A percentile compares a stretch with the other conserved stretches of the same genome.
Conservation (phyloP, 2,797 vertebrate species). For the Hozukius guyotensis region DNA sequence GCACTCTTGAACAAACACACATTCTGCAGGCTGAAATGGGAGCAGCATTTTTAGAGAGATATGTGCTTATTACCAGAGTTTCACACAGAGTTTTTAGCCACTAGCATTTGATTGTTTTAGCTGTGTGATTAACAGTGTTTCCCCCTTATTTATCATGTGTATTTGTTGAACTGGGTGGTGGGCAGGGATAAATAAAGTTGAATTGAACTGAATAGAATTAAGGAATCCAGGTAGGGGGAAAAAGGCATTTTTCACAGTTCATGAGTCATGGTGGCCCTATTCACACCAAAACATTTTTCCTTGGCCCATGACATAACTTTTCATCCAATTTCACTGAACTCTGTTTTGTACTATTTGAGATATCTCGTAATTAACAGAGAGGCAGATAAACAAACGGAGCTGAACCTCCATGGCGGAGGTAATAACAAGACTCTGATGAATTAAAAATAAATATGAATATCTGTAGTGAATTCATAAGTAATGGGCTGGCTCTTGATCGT, state of each 20-base stretch:
- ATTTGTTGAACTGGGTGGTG: neutral
- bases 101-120: neutral
- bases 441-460: neutral
- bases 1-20: neutral
- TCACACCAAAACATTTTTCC: neutral
- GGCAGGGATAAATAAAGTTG: neutral
- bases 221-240: neutral
- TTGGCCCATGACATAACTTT: neutral
- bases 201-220: neutral
- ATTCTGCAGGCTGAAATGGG: neutral
- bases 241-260: neutral
- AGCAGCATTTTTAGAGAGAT: neutral
- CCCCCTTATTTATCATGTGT: neutral
- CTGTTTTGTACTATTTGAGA: neutral
- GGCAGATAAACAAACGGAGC: neutral
- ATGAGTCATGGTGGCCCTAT: neutral
- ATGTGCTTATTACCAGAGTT: neutral
- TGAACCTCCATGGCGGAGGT: neutral
- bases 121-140: neutral
- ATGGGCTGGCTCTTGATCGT: neutral
- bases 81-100: neutral
- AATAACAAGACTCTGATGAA: neutral
- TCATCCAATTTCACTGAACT: neutral
- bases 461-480: neutral
- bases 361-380: neutral